phyloP scores from a whole-genome alignment of 2,113 vertebrate species.

The Plestiodon gilberti region DNA sequence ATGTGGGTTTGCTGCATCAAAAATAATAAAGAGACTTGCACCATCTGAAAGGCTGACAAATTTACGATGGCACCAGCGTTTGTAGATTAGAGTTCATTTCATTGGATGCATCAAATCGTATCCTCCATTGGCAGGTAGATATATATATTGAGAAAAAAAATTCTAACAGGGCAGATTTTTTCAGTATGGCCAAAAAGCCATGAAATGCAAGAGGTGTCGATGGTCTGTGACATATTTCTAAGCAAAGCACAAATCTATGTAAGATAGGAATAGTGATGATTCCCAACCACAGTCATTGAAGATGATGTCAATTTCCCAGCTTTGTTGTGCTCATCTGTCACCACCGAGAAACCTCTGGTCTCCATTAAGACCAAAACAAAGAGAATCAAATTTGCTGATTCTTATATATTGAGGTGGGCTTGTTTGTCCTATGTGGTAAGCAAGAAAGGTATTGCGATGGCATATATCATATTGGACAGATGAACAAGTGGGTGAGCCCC shows the following conservation, averaged over 20 bases:
- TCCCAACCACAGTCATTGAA: neutral
- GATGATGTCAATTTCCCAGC: neutral
- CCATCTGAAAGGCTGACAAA: neutral
- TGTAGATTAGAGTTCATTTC: neutral
- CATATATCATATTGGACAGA: neutral
- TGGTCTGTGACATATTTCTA: neutral
- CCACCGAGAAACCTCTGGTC: neutral
- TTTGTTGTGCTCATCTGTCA: neutral
- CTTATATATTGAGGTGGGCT: neutral
- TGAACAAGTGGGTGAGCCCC: neutral
- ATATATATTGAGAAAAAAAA: neutral
- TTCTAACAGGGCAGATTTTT: neutral
- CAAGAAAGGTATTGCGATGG: neutral
- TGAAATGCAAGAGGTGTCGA: neutral
- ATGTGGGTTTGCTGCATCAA: neutral
- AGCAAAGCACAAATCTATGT: neutral
- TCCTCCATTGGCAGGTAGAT: neutral
- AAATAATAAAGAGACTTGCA: neutral
- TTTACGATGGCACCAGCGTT: neutral
- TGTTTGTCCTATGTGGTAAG: neutral
- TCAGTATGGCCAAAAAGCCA: neutral
- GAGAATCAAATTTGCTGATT: neutral
- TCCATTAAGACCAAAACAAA: neutral
- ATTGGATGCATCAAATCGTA: neutral
- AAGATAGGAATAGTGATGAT: neutral